A percentile compares a stretch with the other conserved stretches of the same genome.
These are phyloP conservation scores for pig (Sus scrofa) DNA, from an alignment of 2,113 vertebrate genomes.

Conservation along the genomic window T2T-Sscrofa CM000814.6:63795501-63796000, in stretches of 20 bases:
- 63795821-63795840: not conserved
- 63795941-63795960: too few species aligned
- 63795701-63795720: constrained; percentile 78
- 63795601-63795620: constrained; percentile 59
- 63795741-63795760: constrained; percentile 57
- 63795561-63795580: constrained; percentile 29
- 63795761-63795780: constrained; percentile 65
- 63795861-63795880: not conserved
- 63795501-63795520: too few species aligned
- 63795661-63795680: constrained; percentile 55
- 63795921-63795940: too few species aligned
- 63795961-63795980: too few species aligned
- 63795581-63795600: not conserved
- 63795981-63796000: too few species aligned
- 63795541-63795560: constrained; percentile 9
- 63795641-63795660: constrained; percentile 68
- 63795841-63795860: constrained; percentile 33
- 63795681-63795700: constrained; percentile 74
- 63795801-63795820: constrained; percentile 44
- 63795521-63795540: not conserved
- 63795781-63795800: constrained; percentile 59
- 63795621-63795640: constrained; percentile 68
- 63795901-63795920: not conserved
- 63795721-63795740: constrained; percentile 16
- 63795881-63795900: not conserved